Conservation (phyloP, 1,140 invertebrate species). For the Ylistrum balloti region DNA sequence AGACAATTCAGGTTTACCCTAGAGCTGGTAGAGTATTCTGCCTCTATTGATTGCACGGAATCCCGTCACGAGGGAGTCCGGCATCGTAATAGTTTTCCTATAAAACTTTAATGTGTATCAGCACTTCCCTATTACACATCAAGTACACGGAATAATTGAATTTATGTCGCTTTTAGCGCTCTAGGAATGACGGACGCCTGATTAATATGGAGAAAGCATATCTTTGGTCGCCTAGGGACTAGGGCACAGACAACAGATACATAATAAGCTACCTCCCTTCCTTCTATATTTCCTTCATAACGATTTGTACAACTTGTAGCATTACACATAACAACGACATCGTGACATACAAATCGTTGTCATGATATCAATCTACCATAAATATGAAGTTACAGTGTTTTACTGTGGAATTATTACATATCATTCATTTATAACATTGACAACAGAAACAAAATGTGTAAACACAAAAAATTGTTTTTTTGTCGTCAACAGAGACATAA, state of each 20-base stretch:
- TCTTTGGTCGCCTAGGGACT: neutral
- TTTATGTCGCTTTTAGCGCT: conserved; percentile 6
- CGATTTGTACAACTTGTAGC: no score
- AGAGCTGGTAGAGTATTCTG: neutral
- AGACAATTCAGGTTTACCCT: neutral
- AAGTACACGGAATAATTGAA: neutral
- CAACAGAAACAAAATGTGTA: no score
- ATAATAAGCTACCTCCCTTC: neutral
- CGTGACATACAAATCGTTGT: no score
- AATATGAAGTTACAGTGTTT: no score
- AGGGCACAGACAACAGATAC: neutral
- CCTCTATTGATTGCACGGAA: neutral
- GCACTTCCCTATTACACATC: conserved; percentile 37
- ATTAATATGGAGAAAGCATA: neutral
- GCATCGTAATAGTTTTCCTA: conserved; percentile 8
- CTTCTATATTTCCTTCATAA: neutral
- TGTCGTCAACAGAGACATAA: no score
- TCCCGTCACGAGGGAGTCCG: neutral
- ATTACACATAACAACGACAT: no score
- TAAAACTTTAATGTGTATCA: conserved; percentile 16
- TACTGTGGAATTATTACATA: no score
- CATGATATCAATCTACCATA: no score
- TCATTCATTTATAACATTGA: no score
- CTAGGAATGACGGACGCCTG: neutral
- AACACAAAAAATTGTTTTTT: no score